Percentiles rank a stretch among this genome's conserved stretches.
These are phyloP conservation scores for Sinocyclocheilus grahami DNA, from an alignment of 2,113 vertebrate genomes.

Conservation along the genomic window DNA sequence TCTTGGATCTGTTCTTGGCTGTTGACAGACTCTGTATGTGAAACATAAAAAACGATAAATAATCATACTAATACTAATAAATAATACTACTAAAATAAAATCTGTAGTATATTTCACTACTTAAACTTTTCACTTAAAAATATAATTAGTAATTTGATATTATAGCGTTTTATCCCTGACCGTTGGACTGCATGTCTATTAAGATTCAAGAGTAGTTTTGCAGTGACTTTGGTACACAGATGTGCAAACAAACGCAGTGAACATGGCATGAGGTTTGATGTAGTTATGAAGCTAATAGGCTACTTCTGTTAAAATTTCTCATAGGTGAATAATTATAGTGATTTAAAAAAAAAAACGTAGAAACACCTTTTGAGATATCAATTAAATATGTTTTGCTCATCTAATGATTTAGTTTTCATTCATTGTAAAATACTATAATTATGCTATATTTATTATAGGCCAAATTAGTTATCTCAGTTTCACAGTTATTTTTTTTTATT, in stretches of 20 bases:
- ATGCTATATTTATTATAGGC: too few species aligned
- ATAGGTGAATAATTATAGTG: not conserved
- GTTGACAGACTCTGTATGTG: not conserved
- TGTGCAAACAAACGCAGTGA: not conserved
- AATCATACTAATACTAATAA: too few species aligned
- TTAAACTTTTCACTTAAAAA: too few species aligned
- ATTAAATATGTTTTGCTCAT: not conserved
- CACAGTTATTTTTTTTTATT: too few species aligned
- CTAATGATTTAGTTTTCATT: not conserved
- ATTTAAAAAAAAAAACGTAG: not conserved
- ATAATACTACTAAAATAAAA: not conserved
- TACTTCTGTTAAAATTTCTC: not conserved
- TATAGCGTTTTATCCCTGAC: too few species aligned
- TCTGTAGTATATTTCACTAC: not conserved
- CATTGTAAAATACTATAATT: too few species aligned
- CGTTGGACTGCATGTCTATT: not conserved
- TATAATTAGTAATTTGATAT: too few species aligned
- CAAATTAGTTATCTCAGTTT: too few species aligned
- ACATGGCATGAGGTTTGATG: not conserved
- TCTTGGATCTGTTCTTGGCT: not conserved
- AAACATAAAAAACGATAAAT: not conserved
- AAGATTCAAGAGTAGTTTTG: not conserved
- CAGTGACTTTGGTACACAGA: too few species aligned
- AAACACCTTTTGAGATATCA: not conserved
- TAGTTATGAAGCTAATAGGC: not conserved